Base-by-base conservation (phyloP, 2,797 vertebrate species). In the Acrossocheilus wenchowensis region DNA sequence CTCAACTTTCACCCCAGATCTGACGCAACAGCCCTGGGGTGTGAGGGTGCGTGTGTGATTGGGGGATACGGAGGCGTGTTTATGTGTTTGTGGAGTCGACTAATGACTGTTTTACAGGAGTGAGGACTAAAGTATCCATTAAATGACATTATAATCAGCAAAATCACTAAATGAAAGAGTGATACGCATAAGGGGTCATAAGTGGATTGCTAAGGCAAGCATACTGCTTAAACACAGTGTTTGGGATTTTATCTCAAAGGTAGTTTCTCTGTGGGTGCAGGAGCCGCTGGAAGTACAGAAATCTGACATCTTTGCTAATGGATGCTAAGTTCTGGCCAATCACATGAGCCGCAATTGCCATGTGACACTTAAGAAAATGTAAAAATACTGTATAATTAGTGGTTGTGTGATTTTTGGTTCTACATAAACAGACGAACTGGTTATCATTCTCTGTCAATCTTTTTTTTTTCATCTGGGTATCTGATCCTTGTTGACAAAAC, bases 1-100 rank as follows among this genome's bases (percentile, higher is more conserved):
- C 43, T 14, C 45, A 75, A 73, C 84, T 57, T 81, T 86, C 84
- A 86, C 78, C 84, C 41, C n/a, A 81, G 84, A 69, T 5, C 73
- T 69, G 36, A 86, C 8, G 30, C 57, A 86, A 81, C 54, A 41
- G 14, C 30, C 21, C 78, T 64, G 30, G 30, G 66, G 50, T 81
- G 36, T 39, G n/a, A 74, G 36, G 68, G 45, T 36, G 62, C 34
- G 62, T 14, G 21, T 66, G 39, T 80, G 43, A 50, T 12, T 82
- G 71, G 43, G 52, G 71, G 52, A 64, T 78, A 50, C 41, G 64
- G 21, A 64, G 41, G 71, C 11, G 45, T 74, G 48, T 72, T 39
- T 85, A 34, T 87, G 50, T 81, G 64, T 62, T 52, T 54, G 36
- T 34, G 10, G 71, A 66, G 7, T 60, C 12, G 9, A 80, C n/a